Evolutionary conservation across 2,113 vertebrate genomes (phyloP).

Genomic region (Pavo muticus): DNA sequence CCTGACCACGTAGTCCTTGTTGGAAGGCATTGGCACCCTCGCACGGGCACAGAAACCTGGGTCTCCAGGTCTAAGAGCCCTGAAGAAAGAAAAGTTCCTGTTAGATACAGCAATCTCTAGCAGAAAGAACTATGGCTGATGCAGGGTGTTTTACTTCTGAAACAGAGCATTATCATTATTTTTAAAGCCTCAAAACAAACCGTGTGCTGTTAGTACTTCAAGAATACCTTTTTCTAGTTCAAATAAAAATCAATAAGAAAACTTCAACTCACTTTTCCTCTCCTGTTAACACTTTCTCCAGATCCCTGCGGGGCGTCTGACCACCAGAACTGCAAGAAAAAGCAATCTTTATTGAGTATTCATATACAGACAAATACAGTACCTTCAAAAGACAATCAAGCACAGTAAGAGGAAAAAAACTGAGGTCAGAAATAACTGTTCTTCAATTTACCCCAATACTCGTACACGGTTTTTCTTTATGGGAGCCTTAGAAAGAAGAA

Average conservation of each 20-base stretch:
- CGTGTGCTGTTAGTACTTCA: not conserved
- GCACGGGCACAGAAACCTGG: constrained; percentile 97
- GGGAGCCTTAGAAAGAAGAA: not conserved
- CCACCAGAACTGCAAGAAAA: constrained; percentile 88
- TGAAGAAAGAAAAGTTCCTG: constrained; percentile 37
- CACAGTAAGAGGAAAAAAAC: not conserved
- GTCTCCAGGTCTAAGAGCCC: constrained; percentile 94
- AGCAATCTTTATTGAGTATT: not conserved
- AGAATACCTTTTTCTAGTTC: not conserved
- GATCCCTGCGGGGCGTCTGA: constrained; percentile 95
- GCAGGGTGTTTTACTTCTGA: not conserved
- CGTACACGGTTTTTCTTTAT: not conserved
- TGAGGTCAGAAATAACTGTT: not conserved
- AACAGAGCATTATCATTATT: not conserved
- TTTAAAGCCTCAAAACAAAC: not conserved
- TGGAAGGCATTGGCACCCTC: constrained; percentile 95
- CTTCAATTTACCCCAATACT: not conserved
- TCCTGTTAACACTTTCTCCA: constrained; percentile 97
- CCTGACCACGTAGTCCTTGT: constrained; percentile 98
- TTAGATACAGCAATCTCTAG: accelerated
- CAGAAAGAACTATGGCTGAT: not conserved
- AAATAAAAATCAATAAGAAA: not conserved
- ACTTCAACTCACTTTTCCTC: constrained; percentile 92
- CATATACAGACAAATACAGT: not conserved
- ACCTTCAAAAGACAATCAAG: not conserved